Base-by-base conservation (phyloP, 1,140 invertebrate genomes). In the Magallana ariakensis region DNA sequence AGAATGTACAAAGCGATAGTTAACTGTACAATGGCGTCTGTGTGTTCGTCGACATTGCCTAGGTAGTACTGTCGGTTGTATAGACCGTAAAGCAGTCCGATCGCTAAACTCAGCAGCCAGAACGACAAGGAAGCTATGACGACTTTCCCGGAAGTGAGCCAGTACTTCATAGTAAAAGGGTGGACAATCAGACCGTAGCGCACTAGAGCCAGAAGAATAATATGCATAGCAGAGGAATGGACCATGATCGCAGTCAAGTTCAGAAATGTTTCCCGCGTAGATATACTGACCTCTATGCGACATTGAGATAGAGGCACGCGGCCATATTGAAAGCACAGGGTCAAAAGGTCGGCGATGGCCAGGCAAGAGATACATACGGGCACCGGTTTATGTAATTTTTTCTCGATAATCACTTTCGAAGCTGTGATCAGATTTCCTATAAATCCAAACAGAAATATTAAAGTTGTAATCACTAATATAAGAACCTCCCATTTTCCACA, bases 311-410 rank as follows among this genome's bases (percentile, higher is more conserved):
- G 22, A 75, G 66, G 66, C 22, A 75, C 66, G 7, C 66, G 66
- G 22, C 9, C 22, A 13, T 75, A 75, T 13, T 75, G 66, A 75
- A 75, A 75, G 22, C 66, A 26, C 9, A 75, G 15, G 9, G 66
- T 75, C 66, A 75, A 33, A 22, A 75, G 66, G 66, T 75, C 66
- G 33, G 66, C 66, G 33, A 75, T 75, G 66, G 66, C 66, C 22
- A 75, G 66, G 22, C 66, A 75, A 5, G 26, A 75, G 9, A 75
- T 75, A 33, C 66, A 75, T 11, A 75, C 66, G 66, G 66, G 66
- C 4, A 75, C 66, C 10, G 66, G 66, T 33, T 22, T 75, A 22
- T 75, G 66, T 75, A 75, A 75, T 13, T 26, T 22, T 33, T 75
- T 75, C 19, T 75, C 66, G 19, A 75, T 26, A 4, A 75, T 75